Percentiles rank a stretch among this genome's conserved stretches.
phyloP scores from a whole-genome alignment of 2,797 vertebrate genomes.

The Neosilurus mollespiculum region DNA sequence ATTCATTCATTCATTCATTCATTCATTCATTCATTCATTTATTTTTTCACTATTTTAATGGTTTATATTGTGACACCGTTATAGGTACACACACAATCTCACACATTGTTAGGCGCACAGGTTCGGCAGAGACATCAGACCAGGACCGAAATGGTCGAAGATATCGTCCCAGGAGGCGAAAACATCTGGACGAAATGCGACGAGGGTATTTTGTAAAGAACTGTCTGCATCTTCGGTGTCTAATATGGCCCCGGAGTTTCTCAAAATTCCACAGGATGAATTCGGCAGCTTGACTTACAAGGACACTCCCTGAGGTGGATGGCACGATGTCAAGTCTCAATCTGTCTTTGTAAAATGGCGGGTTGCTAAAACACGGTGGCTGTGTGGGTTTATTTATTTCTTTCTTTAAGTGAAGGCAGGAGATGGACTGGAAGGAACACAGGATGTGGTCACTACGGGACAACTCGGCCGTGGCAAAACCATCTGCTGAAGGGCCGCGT shows the following conservation, averaged over 20 bases:
- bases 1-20: too few species aligned
- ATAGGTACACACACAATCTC: neutral
- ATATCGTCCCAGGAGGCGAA: slow-evolving; percentile 8
- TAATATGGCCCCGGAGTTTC: slow-evolving; percentile 16
- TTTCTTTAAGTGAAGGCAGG: neutral
- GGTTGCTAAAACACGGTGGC: slow-evolving; percentile 46
- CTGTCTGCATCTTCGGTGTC: slow-evolving; percentile 8
- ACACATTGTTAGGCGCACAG: neutral
- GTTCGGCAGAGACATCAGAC: slow-evolving; percentile 7
- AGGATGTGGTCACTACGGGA: slow-evolving; percentile 56
- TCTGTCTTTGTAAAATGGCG: slow-evolving; percentile 64
- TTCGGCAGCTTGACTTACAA: slow-evolving; percentile 41
- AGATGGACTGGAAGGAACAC: slow-evolving; percentile 54
- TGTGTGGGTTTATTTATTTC: slow-evolving; percentile 23
- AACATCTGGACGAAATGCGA: slow-evolving; percentile 21
- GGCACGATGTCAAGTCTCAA: slow-evolving; percentile 64
- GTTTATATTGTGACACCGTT: neutral
- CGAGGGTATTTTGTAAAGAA: neutral
- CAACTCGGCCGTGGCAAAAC: slow-evolving; percentile 64
- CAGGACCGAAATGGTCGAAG: slow-evolving; percentile 16
- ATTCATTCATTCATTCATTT: neutral
- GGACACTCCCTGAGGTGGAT: slow-evolving; percentile 54
- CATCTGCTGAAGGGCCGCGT: slow-evolving; percentile 51
- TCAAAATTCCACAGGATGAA: slow-evolving; percentile 14
- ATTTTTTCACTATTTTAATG: neutral